Evolutionary conservation across 2,797 vertebrate genomes (phyloP).

Genomic region (Setipinna tenuifilis): DNA sequence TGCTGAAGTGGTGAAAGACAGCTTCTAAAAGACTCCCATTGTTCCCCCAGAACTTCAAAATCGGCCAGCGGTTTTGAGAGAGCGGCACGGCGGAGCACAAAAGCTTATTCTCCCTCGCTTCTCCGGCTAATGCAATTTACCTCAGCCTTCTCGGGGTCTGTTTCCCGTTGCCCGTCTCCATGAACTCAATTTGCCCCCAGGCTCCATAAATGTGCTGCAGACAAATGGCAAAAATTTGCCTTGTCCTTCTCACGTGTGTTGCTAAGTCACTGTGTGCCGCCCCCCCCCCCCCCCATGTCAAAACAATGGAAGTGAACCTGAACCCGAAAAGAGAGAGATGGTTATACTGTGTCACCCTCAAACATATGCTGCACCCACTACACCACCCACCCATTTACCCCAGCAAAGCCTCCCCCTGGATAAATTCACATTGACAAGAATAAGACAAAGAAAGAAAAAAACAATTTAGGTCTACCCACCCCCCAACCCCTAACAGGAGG

Average conservation of each 20-base stretch:
- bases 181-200: slow-evolving; percentile 57
- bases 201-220: slow-evolving; percentile 47
- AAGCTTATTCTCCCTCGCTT: slow-evolving; percentile 44
- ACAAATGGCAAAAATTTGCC: slow-evolving; percentile 51
- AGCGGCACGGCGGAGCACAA: slow-evolving; percentile 34
- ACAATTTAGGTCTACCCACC: neutral
- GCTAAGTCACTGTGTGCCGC: slow-evolving; percentile 47
- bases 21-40: slow-evolving; percentile 54
- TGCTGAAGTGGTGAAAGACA: slow-evolving; percentile 1
- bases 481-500: neutral
- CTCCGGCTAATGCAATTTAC: slow-evolving; percentile 51
- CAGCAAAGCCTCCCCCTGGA: slow-evolving; percentile 14
- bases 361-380: slow-evolving; percentile 30
- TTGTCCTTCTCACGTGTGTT: slow-evolving; percentile 50
- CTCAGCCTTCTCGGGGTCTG: slow-evolving; percentile 49
- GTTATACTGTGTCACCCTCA: slow-evolving; percentile 44
- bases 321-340: slow-evolving; percentile 29
- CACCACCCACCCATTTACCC: neutral
- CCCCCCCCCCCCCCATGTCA: slow-evolving; percentile 46
- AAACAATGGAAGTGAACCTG: slow-evolving; percentile 47
- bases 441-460: neutral
- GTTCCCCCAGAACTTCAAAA: slow-evolving; percentile 43
- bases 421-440: slow-evolving; percentile 39
- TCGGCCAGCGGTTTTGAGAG: slow-evolving; percentile 30
- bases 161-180: slow-evolving; percentile 55